Evolutionary conservation across 2,797 vertebrate species (phyloP).

Genomic region (Syndactyla subalaris): DNA sequence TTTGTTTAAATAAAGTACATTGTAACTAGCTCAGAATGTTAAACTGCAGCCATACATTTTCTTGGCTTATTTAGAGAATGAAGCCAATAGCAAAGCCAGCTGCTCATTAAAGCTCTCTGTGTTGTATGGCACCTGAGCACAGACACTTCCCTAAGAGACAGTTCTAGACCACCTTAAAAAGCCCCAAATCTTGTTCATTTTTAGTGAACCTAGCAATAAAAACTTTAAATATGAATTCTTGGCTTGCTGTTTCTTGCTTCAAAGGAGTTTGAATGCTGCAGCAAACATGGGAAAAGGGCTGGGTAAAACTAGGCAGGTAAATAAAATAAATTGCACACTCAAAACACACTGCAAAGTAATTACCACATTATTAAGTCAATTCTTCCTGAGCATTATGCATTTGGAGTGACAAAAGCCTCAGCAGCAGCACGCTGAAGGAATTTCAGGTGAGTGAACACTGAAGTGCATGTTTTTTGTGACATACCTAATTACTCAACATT

Average conservation of each 20-base stretch:
- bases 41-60: not conserved
- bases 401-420: not conserved
- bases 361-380: not conserved
- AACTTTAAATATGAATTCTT: not conserved
- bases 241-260: not conserved
- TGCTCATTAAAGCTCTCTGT: not conserved
- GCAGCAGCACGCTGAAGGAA: not conserved
- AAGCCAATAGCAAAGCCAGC: not conserved
- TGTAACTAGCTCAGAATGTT: not conserved
- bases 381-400: not conserved
- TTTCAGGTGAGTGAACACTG: not conserved
- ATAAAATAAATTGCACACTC: not conserved
- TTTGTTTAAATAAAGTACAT: not conserved
- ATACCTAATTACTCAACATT: not conserved
- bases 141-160: not conserved
- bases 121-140: not conserved
- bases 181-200: not conserved
- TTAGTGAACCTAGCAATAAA: not conserved
- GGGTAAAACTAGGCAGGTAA: not conserved
- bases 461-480: not conserved
- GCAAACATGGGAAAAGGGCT: not conserved
- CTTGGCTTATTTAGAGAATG: not conserved
- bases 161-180: not conserved
- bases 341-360: not conserved
- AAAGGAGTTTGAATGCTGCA: not conserved